A percentile compares a stretch with the other conserved stretches of the same genome.
These are phyloP conservation scores for Poeciliopsis occidentalis DNA, from an alignment of 2,113 vertebrate genomes.

Conservation along the genomic window DNA sequence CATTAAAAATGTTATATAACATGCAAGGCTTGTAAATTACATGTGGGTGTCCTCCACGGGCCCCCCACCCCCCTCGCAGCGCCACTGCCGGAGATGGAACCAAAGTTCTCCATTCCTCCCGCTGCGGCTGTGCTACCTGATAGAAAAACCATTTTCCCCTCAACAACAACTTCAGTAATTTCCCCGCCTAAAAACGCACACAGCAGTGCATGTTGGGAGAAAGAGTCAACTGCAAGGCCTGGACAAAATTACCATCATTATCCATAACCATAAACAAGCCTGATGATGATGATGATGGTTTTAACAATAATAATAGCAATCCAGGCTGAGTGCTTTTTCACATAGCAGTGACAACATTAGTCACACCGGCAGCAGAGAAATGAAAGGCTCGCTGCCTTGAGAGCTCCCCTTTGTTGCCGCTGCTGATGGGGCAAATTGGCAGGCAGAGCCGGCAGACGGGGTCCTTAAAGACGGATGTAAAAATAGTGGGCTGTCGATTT, in stretches of 20 bases:
- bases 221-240: constrained; percentile 64
- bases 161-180: constrained; percentile 60
- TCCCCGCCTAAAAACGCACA: constrained; percentile 32
- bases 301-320: constrained; percentile 79
- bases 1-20: neutral
- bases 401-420: constrained; percentile 59
- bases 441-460: constrained; percentile 58
- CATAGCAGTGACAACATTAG: constrained; percentile 73
- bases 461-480: constrained; percentile 75
- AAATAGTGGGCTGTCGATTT: constrained; percentile 70
- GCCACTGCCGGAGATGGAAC: constrained; percentile 8
- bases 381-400: constrained; percentile 61
- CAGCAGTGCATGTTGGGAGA: constrained; percentile 40
- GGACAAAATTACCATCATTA: constrained; percentile 78
- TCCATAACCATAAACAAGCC: constrained; percentile 72
- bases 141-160: constrained; percentile 53
- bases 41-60: neutral
- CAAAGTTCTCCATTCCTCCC: constrained; percentile 31
- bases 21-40: neutral
- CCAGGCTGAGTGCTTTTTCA: constrained; percentile 72
- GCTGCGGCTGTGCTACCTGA: constrained; percentile 49
- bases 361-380: constrained; percentile 64
- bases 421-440: constrained; percentile 76
- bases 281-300: constrained; percentile 72
- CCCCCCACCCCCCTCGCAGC: no score